Base-by-base conservation (phyloP, 2,113 vertebrate species). In the Cyprinodon tularosa region DNA sequence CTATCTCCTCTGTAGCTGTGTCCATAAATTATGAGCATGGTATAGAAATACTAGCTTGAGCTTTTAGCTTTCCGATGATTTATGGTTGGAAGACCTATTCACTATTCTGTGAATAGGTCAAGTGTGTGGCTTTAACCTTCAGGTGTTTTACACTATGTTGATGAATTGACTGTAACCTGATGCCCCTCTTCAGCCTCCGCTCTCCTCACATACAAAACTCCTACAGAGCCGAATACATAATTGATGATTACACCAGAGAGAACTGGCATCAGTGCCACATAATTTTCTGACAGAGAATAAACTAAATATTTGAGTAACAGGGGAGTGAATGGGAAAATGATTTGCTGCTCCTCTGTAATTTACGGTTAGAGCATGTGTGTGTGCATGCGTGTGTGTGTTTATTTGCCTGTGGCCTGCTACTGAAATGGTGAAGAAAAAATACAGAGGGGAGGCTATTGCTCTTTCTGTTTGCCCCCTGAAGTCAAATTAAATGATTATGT, bases 281-380 rank as follows among this genome's bases (percentile, higher is more conserved):
- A 50, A 79, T 84, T 87, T 67, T 44, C 73, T 75, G 70, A 84
- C 82, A 81, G 72, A 77, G 76, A 82, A 77, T 76, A 57, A 87
- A 83, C 72, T 82, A 63, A 87, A 89, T 80, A 83, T 83, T 85
- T 83, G 79, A 84, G 81, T 90, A 81, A 84, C 72, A 42, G 53
- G 63, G 74, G 74, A 83, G 75, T 61, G 80, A 71, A 79, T 71
- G 80, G 66, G 75, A 74, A 74, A 81, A 82, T 86, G 88, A 91
- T 83, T 91, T 88, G 77, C 73, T 76, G 89, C 79, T 53, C 69
- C 72, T 45, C 74, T 83, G 78, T 88, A 92, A 90, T 88, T 90
- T 86, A 90, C 3, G 61, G 78, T 67, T 83, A 57, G 78, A 71
- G 67, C 39, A 66, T 59, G 57, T 59, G 20, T n/a, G 57, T 59